These are phyloP conservation scores for Dendrolimus kikuchii DNA, from an alignment of 1,140 invertebrate species.

Conservation along the genomic window DNA sequence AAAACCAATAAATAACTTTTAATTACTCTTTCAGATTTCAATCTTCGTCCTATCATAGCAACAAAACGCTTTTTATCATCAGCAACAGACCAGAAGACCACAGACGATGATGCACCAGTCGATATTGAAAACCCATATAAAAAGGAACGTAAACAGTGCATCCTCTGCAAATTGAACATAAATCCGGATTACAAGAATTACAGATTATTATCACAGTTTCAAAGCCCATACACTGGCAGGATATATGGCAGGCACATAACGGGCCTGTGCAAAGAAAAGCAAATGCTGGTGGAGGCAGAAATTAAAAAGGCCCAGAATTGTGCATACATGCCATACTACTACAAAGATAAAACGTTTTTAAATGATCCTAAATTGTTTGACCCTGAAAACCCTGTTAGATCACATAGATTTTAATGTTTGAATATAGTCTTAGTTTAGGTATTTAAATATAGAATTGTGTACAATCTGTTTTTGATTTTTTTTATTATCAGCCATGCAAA, in stretches of 20 bases:
- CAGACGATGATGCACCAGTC: slow-evolving; percentile 74
- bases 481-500: too few relatives aligned
- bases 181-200: slow-evolving; percentile 94
- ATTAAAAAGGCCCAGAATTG: slow-evolving; percentile 81
- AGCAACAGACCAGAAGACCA: slow-evolving; percentile 19
- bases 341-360: slow-evolving; percentile 83
- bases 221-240: slow-evolving; percentile 92
- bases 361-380: slow-evolving; percentile 92
- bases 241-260: slow-evolving; percentile 95
- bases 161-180: slow-evolving; percentile 91
- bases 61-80: slow-evolving; percentile 17
- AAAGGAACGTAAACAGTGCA: slow-evolving; percentile 81
- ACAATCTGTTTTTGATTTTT: too few relatives aligned
- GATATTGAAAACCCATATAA: slow-evolving; percentile 88
- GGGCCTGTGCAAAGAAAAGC: slow-evolving; percentile 85
- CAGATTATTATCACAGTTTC: slow-evolving; percentile 93
- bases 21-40: background rate
- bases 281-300: slow-evolving; percentile 79
- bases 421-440: background rate
- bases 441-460: slow-evolving; percentile 7
- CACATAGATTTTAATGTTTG: slow-evolving; percentile 80
- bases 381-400: slow-evolving; percentile 84
- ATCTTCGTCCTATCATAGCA: slow-evolving; percentile 9
- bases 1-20: too few relatives aligned
- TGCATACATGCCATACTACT: slow-evolving; percentile 84